Evolutionary conservation across 2,113 vertebrate genomes (phyloP).

Genomic region (Catharus fuscescens): DNA sequence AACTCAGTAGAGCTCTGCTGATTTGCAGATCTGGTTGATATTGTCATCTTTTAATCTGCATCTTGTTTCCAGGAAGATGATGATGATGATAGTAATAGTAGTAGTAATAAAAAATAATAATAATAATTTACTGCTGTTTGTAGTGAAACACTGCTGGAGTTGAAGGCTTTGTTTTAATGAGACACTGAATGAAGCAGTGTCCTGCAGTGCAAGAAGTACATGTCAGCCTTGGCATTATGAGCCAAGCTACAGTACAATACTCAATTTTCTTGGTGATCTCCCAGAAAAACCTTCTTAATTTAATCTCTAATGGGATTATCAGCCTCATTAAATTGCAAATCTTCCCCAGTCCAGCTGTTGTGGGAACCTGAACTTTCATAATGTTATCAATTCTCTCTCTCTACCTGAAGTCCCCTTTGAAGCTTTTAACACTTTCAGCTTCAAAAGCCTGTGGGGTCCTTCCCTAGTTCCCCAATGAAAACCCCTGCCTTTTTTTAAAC

Average conservation of each 20-base stretch:
- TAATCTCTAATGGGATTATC: slow-evolving; percentile 63
- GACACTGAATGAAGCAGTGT: slow-evolving; percentile 20
- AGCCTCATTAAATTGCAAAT: slow-evolving; percentile 43
- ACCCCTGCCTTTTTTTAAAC: neutral
- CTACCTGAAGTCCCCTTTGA: neutral
- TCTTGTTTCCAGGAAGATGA: slow-evolving; percentile 14
- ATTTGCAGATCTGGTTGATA: slow-evolving; percentile 17
- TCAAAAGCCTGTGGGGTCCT: neutral
- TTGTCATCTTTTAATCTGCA: slow-evolving; percentile 19
- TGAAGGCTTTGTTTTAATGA: slow-evolving; percentile 47
- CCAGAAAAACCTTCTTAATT: slow-evolving; percentile 54
- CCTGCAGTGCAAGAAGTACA: slow-evolving; percentile 22
- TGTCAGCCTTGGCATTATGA: neutral
- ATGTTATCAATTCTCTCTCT: neutral
- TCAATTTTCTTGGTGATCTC: slow-evolving; percentile 40
- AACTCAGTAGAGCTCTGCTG: neutral
- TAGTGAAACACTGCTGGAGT: neutral
- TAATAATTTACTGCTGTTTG: slow-evolving; percentile 41
- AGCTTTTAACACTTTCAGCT: neutral
- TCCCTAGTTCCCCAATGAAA: neutral
- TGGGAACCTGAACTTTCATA: slow-evolving; percentile 52
- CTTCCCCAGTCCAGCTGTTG: slow-evolving; percentile 35
- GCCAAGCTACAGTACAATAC: slow-evolving; percentile 19
- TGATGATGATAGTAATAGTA: neutral
- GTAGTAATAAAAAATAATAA: neutral